Evolutionary conservation across 2,888 invertebrate species (phyloP), one percentile per base, ranked within the genome.

Genomic region (Drosophila greeni): DNA sequence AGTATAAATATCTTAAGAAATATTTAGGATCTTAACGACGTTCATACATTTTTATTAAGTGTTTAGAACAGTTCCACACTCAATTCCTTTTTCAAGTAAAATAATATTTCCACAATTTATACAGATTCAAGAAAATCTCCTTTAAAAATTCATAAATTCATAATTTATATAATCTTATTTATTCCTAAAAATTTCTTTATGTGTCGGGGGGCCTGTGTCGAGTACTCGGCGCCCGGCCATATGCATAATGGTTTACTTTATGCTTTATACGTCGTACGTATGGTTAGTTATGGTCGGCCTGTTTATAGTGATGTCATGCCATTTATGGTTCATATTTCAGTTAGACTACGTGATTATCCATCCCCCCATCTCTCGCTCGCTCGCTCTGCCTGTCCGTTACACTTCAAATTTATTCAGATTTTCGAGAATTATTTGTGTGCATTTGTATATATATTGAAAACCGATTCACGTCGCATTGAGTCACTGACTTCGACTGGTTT

Each of bases 311-410:
- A 85, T 85, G 85, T 84, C 84, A 84, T 82, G 34, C 77, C 84
- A 60, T 84, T 73, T 81, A 81, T 79, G 85, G 83, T 73, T 84
- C 80, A 84, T 70, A 81, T 84, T 84, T 85, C 85, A 84, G 73
- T 79, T 85, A 76, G 71, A 66, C 71, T 70, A 73, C 80, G 82
- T 74, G 80, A 69, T 72, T 76, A 29, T 51, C 14, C 33, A 26
- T 31, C 64, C 31, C 26, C 36, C 20, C 8, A 1, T 14, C 18
- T 12, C 18, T 11, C 6, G 3, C 12, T 11, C 6, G 3, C 12
- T n/a, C 3, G 5, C 31, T 11, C 37, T 11, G 8, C 12, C 14
- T 5, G 55, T 16, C 39, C 31, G 49, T 59, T 68, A 59, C 60
- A 52, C 34, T 59, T 68, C 16, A 26, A 66, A 66, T 58, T 47